phyloP scores from a whole-genome alignment of 2,888 invertebrate genomes.

The Caenorhabditis doughertyi region DNA sequence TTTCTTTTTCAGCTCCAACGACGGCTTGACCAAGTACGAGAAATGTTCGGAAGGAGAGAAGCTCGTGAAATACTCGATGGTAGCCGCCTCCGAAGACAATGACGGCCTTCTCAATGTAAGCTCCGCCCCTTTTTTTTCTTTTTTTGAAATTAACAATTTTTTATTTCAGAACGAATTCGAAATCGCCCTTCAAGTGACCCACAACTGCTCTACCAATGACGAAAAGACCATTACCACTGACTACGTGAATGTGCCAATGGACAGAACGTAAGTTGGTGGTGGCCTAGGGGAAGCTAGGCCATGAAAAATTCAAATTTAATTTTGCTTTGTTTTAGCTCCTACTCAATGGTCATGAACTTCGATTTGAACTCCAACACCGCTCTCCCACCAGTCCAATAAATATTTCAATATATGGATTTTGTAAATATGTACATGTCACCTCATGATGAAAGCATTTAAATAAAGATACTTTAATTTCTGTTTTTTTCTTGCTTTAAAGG shows the following conservation, averaged over 20 bases:
- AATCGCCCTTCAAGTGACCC: background rate
- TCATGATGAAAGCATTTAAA: no score
- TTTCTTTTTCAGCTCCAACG: background rate
- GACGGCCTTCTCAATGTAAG: conserved; percentile 6
- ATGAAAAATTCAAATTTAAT: background rate
- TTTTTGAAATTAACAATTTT: background rate
- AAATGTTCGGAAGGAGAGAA: background rate
- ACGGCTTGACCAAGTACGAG: background rate
- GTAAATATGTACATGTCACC: background rate
- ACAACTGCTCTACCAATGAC: background rate
- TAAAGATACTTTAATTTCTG: no score
- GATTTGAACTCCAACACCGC: background rate
- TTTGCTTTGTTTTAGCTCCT: background rate
- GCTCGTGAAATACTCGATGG: background rate
- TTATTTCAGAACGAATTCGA: background rate
- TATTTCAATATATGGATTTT: background rate
- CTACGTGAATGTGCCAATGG: background rate
- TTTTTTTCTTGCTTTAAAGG: no score
- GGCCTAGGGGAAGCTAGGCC: background rate
- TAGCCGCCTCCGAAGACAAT: background rate
- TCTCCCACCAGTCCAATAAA: background rate
- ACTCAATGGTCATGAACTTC: background rate
- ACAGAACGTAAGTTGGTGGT: background rate
- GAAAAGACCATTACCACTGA: background rate
- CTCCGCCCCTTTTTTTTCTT: background rate